Base-by-base conservation (phyloP, 2,888 invertebrate species). In the Cacoxenus indagator region DNA sequence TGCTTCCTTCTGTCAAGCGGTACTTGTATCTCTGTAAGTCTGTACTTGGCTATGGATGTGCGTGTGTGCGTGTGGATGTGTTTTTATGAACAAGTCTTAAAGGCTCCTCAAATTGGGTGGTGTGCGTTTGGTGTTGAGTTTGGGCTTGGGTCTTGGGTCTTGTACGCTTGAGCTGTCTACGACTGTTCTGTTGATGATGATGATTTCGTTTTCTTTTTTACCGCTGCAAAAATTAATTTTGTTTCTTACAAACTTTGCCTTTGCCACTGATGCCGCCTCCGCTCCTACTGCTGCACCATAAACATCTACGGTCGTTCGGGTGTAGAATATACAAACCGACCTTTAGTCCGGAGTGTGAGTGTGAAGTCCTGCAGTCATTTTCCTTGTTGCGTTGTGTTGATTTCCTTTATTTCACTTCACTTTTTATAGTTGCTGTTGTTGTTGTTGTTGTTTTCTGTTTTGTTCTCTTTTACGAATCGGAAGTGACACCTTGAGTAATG, bases 191-290 rank as follows among this genome's bases (percentile, higher is more conserved):
- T 43, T 62, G 73, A 74, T 73, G 70, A 70, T 75, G 72, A 73
- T 75, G 73, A 67, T 73, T 75, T 76, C 76, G 76, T 73, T 76
- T 73, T 73, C 74, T 78, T 70, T 73, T 76, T 72, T 65, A 70
- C 71, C 69, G 78, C 73, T 75, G 78, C 64, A 78, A 83, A 83
- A 79, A 83, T 80, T 83, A 83, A 83, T 82, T 82, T 83, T 80
- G 75, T 69, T 83, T 78, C 72, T 76, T 72, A 76, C 75, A 78
- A 75, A 78, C 77, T 80, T 55, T 55, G 48, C 37, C 37, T 8
- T 37, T 37, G 48, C 8, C 48, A 19, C 29, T 62, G 43, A n/a
- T 17, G 48, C 48, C 22, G 43, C 51, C 22, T 2, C 19, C 22
- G 82, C 73, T 72, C 65, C 75, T 19, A 9, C 5, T 62, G 45